Evolutionary conservation across 2,888 invertebrate genomes (phyloP).

Genomic region (Pyrrhia umbra): DNA sequence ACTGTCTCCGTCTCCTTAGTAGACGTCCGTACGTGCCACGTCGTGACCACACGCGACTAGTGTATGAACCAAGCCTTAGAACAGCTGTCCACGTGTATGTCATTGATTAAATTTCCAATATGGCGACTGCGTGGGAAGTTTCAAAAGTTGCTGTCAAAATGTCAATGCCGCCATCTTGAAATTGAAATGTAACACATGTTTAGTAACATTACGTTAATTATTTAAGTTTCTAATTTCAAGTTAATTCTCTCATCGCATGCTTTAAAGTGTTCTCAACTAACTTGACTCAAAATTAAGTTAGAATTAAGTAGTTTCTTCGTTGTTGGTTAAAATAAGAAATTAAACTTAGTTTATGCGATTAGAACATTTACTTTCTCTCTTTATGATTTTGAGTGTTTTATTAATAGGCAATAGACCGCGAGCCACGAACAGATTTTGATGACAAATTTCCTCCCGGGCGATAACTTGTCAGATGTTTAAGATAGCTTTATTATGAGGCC

Average conservation of each 20-base stretch:
- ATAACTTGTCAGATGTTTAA: no score
- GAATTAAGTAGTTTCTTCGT: not conserved
- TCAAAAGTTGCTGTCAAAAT: constrained; percentile 34
- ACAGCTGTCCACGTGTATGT: not conserved
- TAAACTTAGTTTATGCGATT: no score
- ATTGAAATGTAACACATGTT: not conserved
- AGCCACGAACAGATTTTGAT: no score
- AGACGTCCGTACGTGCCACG: not conserved
- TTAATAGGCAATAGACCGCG: no score
- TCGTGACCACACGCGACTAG: not conserved
- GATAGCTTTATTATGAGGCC: no score
- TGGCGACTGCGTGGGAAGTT: constrained; percentile 11
- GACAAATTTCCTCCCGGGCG: no score
- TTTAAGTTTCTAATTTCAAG: not conserved
- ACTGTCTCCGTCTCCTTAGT: not conserved
- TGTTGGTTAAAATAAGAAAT: not conserved
- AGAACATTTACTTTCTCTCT: no score
- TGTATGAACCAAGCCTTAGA: constrained; percentile 10
- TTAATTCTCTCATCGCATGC: not conserved
- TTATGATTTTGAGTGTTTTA: no score
- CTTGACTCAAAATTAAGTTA: no score
- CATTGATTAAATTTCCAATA: constrained; percentile 19
- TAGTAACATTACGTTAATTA: no score
- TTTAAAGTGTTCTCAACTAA: no score
- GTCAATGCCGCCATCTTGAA: constrained; percentile 5